These are phyloP conservation scores for Nematostella vectensis DNA, from an alignment of 92 coral and sea anemone species.

Conservation along the genomic window DNA sequence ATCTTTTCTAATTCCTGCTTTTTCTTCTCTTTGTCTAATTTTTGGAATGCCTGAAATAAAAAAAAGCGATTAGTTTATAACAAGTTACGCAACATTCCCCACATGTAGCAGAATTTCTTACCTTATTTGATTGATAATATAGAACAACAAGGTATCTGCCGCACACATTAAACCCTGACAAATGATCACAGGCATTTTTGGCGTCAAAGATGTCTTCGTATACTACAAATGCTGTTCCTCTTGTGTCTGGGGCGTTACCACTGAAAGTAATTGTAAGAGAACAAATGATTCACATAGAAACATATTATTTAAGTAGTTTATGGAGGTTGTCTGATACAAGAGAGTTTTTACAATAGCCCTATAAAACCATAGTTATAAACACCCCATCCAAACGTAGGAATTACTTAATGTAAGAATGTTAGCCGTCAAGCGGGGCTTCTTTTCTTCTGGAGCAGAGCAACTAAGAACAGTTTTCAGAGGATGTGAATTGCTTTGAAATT, in stretches of 20 bases:
- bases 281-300: too few relatives aligned
- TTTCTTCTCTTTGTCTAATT: constrained; percentile 93
- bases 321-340: too few relatives aligned
- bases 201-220: constrained; percentile 99
- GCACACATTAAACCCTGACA: constrained; percentile 96
- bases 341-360: too few relatives aligned
- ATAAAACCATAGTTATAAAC: too few relatives aligned
- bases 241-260: constrained; percentile 95
- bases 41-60: constrained; percentile 52
- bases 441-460: too few relatives aligned
- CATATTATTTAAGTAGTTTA: too few relatives aligned
- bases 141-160: constrained; percentile 89
- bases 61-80: background rate
- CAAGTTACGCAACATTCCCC: background rate
- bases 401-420: too few relatives aligned
- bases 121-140: constrained; percentile 95
- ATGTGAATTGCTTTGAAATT: too few relatives aligned
- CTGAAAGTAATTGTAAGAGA: constrained; percentile 49
- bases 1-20: constrained; percentile 84
- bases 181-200: constrained; percentile 95
- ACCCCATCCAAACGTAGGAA: too few relatives aligned
- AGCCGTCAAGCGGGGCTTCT: too few relatives aligned
- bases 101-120: constrained; percentile 11
- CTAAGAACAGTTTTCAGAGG: too few relatives aligned
- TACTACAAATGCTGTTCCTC: constrained; percentile 98